A percentile compares a stretch with the other conserved stretches of the same genome.
phyloP scores from a whole-genome alignment of 2,888 invertebrate genomes.

The Chromoteleia sp. region DNA sequence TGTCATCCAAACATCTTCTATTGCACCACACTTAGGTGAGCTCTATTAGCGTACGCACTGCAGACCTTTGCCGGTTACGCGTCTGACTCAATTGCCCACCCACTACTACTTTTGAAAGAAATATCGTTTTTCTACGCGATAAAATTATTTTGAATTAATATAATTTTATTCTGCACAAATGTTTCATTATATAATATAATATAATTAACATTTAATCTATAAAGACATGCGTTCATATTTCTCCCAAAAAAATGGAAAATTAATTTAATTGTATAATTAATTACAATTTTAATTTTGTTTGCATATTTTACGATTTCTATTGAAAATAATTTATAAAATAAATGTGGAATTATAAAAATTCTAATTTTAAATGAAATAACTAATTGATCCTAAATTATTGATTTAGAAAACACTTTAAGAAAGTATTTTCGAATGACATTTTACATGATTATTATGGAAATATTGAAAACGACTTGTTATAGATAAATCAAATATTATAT shows the following conservation, averaged over 20 bases:
- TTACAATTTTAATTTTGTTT: neutral
- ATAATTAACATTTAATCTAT: neutral
- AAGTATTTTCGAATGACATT: conserved; percentile 13
- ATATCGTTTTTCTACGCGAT: neutral
- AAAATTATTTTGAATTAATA: neutral
- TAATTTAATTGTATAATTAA: neutral
- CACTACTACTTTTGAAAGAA: conserved; percentile 33
- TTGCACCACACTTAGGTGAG: conserved; percentile 70
- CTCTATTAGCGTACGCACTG: conserved; percentile 66
- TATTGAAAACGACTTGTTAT: conserved; percentile 9
- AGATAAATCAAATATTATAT: conserved; percentile 13
- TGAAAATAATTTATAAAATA: neutral
- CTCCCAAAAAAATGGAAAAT: conserved; percentile 11
- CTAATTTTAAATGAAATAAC: conserved; percentile 5
- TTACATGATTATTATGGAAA: conserved; percentile 23
- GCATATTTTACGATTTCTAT: neutral
- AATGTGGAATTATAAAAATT: neutral
- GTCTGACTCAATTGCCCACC: conserved; percentile 40
- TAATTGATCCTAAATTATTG: conserved; percentile 5
- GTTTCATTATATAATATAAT: neutral
- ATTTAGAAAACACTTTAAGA: conserved; percentile 11
- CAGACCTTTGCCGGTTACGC: conserved; percentile 67
- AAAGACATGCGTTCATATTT: no score
- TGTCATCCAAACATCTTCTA: conserved; percentile 68
- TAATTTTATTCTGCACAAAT: neutral